Percentiles rank a stretch among this genome's conserved stretches.
Evolutionary conservation across 2,113 vertebrate species (phyloP).

Genomic region (Lagopus muta): DNA sequence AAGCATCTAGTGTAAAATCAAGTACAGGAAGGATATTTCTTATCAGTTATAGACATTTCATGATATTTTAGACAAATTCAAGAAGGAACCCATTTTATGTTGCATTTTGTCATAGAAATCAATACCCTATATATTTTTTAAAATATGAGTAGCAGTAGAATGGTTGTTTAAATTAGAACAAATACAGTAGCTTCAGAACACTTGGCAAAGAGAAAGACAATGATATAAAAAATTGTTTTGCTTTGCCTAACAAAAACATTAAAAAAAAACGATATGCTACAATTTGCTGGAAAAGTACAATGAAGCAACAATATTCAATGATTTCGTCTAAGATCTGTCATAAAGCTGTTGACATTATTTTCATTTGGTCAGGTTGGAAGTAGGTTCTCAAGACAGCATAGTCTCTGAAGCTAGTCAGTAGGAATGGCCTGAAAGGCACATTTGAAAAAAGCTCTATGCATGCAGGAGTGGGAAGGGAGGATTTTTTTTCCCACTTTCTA

Average conservation of each 20-base stretch:
- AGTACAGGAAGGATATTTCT: background rate
- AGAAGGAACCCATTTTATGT: background rate
- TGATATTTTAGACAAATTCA: background rate
- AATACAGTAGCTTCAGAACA: background rate
- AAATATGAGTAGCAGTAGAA: background rate
- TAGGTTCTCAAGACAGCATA: background rate
- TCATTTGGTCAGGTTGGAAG: background rate
- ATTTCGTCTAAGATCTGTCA: background rate
- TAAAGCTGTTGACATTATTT: background rate
- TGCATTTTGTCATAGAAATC: background rate
- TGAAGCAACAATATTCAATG: background rate
- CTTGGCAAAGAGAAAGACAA: background rate
- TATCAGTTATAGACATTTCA: background rate
- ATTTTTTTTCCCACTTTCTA: background rate
- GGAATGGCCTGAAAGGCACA: background rate
- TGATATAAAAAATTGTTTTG: background rate
- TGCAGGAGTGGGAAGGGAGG: background rate
- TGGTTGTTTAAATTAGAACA: background rate
- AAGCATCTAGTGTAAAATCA: background rate
- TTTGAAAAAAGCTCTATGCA: background rate
- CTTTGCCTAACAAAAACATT: background rate
- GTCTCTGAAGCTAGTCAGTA: background rate
- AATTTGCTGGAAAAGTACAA: background rate
- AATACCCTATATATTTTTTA: background rate
- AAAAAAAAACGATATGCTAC: accelerated